Percentiles rank a stretch among this genome's conserved stretches.
phyloP scores from a whole-genome alignment of 2,797 vertebrate species.

The Rhynchonycteris naso region DNA sequence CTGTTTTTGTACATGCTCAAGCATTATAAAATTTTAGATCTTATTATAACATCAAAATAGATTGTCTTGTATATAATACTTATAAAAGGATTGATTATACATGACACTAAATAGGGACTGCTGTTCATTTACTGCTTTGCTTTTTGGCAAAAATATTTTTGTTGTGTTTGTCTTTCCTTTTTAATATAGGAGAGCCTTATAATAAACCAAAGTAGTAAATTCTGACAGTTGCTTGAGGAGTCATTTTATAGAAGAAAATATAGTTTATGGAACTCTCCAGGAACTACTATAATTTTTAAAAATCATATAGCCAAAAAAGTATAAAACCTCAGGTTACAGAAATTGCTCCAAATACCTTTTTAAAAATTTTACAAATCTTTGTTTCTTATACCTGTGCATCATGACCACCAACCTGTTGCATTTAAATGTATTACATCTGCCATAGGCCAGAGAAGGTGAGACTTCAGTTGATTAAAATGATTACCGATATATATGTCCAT shows the following conservation, averaged over 20 bases:
- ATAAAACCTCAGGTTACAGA: conserved; percentile 30
- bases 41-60: conserved; percentile 52
- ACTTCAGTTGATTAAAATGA: neutral
- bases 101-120: conserved; percentile 25
- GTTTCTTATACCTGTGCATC: neutral
- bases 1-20: conserved; percentile 35
- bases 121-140: conserved; percentile 38
- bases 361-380: conserved; percentile 28
- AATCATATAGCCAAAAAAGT: neutral
- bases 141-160: conserved; percentile 51
- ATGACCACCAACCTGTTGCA: conserved; percentile 62
- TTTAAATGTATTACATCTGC: neutral
- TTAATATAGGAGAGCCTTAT: neutral
- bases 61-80: conserved; percentile 51
- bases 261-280: conserved; percentile 44
- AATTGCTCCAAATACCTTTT: conserved; percentile 39
- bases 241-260: conserved; percentile 47
- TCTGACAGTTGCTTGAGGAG: conserved; percentile 45
- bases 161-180: neutral
- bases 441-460: neutral
- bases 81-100: conserved; percentile 13
- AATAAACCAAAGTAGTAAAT: conserved; percentile 57
- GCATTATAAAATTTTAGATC: conserved; percentile 41
- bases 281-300: conserved; percentile 36
- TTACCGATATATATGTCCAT: neutral